Evolutionary conservation across 2,113 vertebrate species (phyloP).

Genomic region (Tragelaphus scriptus): DNA sequence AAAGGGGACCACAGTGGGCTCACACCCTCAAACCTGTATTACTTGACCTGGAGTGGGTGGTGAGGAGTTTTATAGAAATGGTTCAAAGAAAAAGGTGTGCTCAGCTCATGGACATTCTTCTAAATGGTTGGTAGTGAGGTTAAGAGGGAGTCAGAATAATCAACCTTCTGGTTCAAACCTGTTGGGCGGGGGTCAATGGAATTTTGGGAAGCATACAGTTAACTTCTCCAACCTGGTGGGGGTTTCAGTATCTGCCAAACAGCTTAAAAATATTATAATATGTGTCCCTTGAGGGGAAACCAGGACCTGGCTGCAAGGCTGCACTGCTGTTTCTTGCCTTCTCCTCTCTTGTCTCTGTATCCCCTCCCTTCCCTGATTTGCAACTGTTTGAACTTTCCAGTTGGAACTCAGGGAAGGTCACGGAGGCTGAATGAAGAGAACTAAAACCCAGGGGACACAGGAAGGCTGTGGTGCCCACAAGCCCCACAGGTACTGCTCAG

Average conservation of each 20-base stretch:
- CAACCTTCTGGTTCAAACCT: neutral
- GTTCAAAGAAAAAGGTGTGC: neutral
- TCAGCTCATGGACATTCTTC: neutral
- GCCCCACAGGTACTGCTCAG: neutral
- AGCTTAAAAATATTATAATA: neutral
- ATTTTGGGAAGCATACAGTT: neutral
- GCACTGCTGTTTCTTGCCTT: neutral
- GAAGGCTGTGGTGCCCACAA: neutral
- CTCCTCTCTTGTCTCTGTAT: neutral
- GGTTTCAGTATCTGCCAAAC: neutral
- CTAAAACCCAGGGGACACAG: neutral
- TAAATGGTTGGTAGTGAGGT: neutral
- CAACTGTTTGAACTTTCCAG: neutral
- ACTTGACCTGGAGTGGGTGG: neutral
- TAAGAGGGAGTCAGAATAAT: neutral
- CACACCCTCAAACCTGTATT: neutral
- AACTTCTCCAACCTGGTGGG: neutral
- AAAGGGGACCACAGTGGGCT: neutral
- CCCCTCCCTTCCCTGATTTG: neutral
- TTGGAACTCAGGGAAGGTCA: neutral
- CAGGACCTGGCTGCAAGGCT: neutral
- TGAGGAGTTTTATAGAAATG: neutral
- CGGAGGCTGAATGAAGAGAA: neutral
- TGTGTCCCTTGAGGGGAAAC: neutral
- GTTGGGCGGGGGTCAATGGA: accelerated